Conservation (phyloP, 1,140 invertebrate species). For the Stenopsyche tienmushanensis region DNA sequence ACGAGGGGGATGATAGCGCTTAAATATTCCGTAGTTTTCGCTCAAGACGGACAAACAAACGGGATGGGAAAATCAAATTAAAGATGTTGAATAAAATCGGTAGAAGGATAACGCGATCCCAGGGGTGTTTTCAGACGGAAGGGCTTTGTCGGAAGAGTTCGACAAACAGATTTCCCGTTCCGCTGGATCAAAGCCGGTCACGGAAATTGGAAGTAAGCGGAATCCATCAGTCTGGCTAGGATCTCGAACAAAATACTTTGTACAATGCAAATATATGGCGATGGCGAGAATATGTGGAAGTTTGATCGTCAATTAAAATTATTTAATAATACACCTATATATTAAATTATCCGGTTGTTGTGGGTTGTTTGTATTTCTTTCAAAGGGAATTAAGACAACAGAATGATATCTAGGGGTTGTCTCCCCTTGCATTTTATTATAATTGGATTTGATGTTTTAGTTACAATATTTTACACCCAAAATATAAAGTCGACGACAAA, state of each 20-base stretch:
- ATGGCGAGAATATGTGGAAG: not conserved
- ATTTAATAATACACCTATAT: no score
- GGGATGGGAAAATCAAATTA: conserved; percentile 13
- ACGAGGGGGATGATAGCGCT: not conserved
- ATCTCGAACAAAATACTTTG: not conserved
- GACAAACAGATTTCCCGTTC: conserved; percentile 41
- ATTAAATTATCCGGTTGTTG: no score
- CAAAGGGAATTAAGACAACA: no score
- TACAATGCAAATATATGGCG: not conserved
- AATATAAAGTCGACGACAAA: no score
- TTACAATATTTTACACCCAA: no score
- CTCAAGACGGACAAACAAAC: conserved; percentile 3
- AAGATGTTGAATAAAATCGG: conserved; percentile 16
- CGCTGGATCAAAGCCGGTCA: conserved; percentile 35
- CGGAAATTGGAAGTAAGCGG: conserved; percentile 37
- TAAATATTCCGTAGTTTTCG: not conserved
- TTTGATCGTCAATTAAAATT: not conserved
- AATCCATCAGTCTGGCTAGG: not conserved
- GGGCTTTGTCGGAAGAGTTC: conserved; percentile 33
- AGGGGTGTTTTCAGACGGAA: conserved; percentile 20
- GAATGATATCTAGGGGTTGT: no score
- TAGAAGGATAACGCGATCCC: not conserved
- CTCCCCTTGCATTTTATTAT: no score
- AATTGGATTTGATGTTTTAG: no score
- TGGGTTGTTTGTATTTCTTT: no score